phyloP scores from a whole-genome alignment of 2,797 vertebrate genomes.

The Oryzias sinensis region DNA sequence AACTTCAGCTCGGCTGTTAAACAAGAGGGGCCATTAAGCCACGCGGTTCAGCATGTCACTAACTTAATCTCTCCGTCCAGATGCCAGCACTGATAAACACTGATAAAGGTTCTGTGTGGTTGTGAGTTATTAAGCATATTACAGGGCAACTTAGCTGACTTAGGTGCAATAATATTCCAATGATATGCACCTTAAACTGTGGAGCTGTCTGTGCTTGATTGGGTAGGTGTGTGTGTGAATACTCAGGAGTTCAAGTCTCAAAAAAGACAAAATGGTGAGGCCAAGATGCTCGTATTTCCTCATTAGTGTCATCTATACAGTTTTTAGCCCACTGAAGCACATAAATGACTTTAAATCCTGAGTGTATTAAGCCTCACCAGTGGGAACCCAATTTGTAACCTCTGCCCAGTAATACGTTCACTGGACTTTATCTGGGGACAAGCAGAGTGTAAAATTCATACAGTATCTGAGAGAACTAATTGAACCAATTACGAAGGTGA shows the following conservation, averaged over 20 bases:
- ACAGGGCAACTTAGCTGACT: constrained; percentile 23
- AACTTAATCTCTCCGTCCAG: constrained; percentile 50
- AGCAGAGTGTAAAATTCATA: constrained; percentile 73
- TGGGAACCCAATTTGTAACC: constrained; percentile 74
- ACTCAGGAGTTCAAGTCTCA: constrained; percentile 26
- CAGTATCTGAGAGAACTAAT: constrained; percentile 74
- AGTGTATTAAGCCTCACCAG: constrained; percentile 59
- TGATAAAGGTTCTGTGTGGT: constrained; percentile 20
- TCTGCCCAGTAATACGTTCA: constrained; percentile 70
- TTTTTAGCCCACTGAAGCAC: constrained; percentile 70
- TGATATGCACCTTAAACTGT: constrained; percentile 37
- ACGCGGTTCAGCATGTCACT: constrained; percentile 52
- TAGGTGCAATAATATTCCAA: constrained; percentile 21
- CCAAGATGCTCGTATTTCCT: constrained; percentile 49
- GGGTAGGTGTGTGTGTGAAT: constrained; percentile 26
- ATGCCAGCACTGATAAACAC: constrained; percentile 30
- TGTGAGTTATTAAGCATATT: constrained; percentile 25
- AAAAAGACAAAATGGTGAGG: constrained; percentile 42
- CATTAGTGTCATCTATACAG: constrained; percentile 68
- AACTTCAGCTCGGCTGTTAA: constrained; percentile 46
- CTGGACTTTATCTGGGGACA: constrained; percentile 73
- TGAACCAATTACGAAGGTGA: constrained; percentile 75
- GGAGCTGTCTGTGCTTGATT: constrained; percentile 15
- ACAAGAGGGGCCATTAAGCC: constrained; percentile 53
- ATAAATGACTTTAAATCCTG: constrained; percentile 72